Percentiles rank a stretch among this genome's conserved stretches.
Evolutionary conservation across 2,113 vertebrate species (phyloP).

Genomic region (Eurystomus gularis): DNA sequence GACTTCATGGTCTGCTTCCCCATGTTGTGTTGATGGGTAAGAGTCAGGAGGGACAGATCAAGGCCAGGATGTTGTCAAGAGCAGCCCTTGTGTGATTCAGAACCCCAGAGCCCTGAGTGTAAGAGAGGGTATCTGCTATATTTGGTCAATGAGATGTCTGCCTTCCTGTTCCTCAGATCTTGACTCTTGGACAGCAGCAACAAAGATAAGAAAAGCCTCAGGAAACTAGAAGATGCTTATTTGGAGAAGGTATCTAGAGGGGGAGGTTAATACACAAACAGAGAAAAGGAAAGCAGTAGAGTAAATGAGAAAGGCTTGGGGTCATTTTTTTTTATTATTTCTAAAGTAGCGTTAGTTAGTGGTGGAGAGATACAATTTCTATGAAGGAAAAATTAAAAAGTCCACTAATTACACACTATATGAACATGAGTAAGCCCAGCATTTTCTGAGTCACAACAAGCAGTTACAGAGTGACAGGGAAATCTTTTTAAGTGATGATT

Average conservation of each 20-base stretch:
- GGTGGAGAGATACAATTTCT: conserved; percentile 5
- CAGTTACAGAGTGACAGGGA: conserved; percentile 51
- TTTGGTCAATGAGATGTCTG: background rate
- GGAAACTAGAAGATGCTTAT: conserved; percentile 43
- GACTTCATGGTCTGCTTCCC: background rate
- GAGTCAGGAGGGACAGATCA: background rate
- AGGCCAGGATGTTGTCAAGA: background rate
- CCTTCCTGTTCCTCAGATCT: conserved; percentile 52
- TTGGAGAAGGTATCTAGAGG: conserved; percentile 37
- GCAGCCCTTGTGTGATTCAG: background rate
- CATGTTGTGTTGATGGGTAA: background rate
- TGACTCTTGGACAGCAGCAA: conserved; percentile 44
- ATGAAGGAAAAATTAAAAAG: conserved; percentile 34
- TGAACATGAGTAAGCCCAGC: conserved; percentile 18
- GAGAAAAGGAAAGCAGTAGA: conserved; percentile 2
- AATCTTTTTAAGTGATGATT: conserved; percentile 65
- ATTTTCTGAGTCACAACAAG: conserved; percentile 65
- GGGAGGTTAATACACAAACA: conserved; percentile 53
- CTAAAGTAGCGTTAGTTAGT: conserved; percentile 11
- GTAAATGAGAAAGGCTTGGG: conserved; percentile 51
- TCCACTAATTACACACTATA: conserved; percentile 49
- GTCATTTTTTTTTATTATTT: background rate
- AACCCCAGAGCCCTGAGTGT: background rate
- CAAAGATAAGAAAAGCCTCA: conserved; percentile 52
- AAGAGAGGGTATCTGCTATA: background rate